A percentile compares a stretch with the other conserved stretches of the same genome.
These are phyloP conservation scores for Cyprinodon tularosa DNA, from an alignment of 2,113 vertebrate genomes.

Conservation along the genomic window DNA sequence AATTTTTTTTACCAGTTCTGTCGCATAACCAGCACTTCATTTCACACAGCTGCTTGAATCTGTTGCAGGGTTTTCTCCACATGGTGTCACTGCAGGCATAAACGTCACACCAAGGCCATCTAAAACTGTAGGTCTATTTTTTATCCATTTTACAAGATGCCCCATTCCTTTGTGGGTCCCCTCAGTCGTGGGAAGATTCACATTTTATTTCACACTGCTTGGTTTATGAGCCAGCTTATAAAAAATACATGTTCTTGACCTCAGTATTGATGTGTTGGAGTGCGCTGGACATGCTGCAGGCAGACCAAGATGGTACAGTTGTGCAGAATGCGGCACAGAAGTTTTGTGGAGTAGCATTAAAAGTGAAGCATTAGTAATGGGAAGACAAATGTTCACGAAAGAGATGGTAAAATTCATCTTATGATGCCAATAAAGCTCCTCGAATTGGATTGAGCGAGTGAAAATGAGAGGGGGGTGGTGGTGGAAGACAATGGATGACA, in stretches of 20 bases:
- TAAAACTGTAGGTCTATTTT: constrained; percentile 6
- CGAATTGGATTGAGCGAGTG: constrained; percentile 67
- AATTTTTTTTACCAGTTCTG: too few relatives aligned
- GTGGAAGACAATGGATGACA: constrained; percentile 67
- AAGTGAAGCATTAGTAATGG: constrained; percentile 41
- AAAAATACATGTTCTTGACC: constrained; percentile 45
- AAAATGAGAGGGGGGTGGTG: constrained; percentile 55
- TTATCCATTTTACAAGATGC: constrained; percentile 17
- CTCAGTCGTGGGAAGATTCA: constrained; percentile 2
- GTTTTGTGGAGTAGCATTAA: constrained; percentile 40
- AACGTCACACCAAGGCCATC: constrained; percentile 23
- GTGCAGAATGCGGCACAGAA: constrained; percentile 10
- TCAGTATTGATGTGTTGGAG: constrained; percentile 27
- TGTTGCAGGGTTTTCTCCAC: constrained; percentile 47
- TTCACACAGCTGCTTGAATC: neutral
- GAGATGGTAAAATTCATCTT: constrained; percentile 68
- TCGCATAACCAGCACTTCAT: neutral
- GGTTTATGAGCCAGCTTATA: constrained; percentile 38
- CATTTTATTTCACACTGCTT: constrained; percentile 19
- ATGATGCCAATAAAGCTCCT: constrained; percentile 71
- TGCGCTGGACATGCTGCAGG: constrained; percentile 6
- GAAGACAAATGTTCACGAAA: constrained; percentile 60
- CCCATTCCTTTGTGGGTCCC: constrained; percentile 8
- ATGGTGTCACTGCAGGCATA: constrained; percentile 59
- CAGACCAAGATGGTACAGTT: constrained; percentile 16